Evolutionary conservation across 2,888 invertebrate species (phyloP), one percentile per base, ranked within the genome.

Genomic region (Nezara viridula): DNA sequence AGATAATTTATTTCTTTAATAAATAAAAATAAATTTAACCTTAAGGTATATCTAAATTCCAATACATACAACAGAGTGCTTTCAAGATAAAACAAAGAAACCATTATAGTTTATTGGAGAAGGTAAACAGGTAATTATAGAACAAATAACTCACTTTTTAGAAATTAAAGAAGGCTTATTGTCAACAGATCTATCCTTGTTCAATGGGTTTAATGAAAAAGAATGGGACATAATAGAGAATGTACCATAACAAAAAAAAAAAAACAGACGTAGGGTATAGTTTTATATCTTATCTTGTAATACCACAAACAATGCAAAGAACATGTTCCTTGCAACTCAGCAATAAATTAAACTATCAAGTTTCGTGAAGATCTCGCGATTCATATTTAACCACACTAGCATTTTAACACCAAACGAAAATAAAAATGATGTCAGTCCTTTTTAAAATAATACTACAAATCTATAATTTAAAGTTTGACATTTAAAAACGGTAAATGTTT

Each of bases 181-280:
- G 81, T 81, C 81, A 81, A 44, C 44, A n/a, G 81, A 81, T 44
- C 81, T n/a, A 44, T 81, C 81, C 81, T 81, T 81, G 81, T 81
- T 81, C 44, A 47, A 44, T 44, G 44, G 44, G 81, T 81, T 81
- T 47, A 81, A 44, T 81, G 81, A 47, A 81, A 81, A 81, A n/a
- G 44, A 81, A 81, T 47, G 81, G 12, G 81, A 81, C 81, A 81
- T 81, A 44, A 81, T 81, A 44, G 44, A 81, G 81, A 19, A 81
- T 81, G 44, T 81, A 40, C n/a, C 44, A 44, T 81, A 81, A 47
- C 81, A 81, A 81, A 44, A n/a, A 81, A 37, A 37, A 77, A 66
- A n/a, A n/a, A n/a, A n/a, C n/a, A 14, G 66, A 19, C 66, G 66
- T 16, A 37, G 66, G 27, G 66, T 81, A 44, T 44, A 81, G 81